Percentiles rank a stretch among this genome's conserved stretches.
Conservation (phyloP, 1,140 invertebrate species). For the Drosophila burlai region DNA sequence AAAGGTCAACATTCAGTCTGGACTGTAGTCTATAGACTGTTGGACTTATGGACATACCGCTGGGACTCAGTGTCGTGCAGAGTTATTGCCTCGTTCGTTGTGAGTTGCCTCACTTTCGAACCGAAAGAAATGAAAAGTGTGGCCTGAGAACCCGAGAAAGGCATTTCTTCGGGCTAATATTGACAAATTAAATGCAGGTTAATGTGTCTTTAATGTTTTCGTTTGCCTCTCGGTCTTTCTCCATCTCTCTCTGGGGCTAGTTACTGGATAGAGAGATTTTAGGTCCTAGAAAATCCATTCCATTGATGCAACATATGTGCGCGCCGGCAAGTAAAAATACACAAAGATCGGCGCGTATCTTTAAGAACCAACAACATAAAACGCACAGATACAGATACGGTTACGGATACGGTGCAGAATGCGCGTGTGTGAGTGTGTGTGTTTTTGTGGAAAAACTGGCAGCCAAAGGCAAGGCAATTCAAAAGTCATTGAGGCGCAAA, state of each 20-base stretch:
- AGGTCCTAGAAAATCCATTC: slow-evolving; percentile 12
- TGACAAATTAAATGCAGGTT: slow-evolving; percentile 82
- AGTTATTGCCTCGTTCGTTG: slow-evolving; percentile 51
- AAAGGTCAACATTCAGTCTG: slow-evolving; percentile 76
- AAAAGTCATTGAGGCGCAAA: slow-evolving; percentile 84
- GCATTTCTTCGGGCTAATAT: slow-evolving; percentile 70
- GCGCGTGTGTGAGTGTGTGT: slow-evolving; percentile 26
- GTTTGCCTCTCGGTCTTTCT: neutral
- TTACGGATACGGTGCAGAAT: slow-evolving; percentile 9
- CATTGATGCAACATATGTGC: slow-evolving; percentile 52
- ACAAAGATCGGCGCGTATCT: slow-evolving; percentile 37
- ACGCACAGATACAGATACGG: slow-evolving; percentile 24
- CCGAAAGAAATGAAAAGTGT: slow-evolving; percentile 78
- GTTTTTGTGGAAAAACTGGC: slow-evolving; percentile 61
- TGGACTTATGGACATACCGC: slow-evolving; percentile 49
- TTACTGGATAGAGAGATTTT: neutral
- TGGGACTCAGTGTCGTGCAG: slow-evolving; percentile 66
- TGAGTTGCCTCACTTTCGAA: slow-evolving; percentile 71
- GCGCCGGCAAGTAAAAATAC: slow-evolving; percentile 23
- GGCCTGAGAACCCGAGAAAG: slow-evolving; percentile 67
- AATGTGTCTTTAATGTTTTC: slow-evolving; percentile 75
- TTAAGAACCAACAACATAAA: slow-evolving; percentile 43
- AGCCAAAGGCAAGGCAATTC: slow-evolving; percentile 84
- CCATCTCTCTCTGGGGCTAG: neutral
- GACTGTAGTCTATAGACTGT: neutral